phyloP scores from a whole-genome alignment of 2,888 invertebrate genomes.

The Ophion costatus region DNA sequence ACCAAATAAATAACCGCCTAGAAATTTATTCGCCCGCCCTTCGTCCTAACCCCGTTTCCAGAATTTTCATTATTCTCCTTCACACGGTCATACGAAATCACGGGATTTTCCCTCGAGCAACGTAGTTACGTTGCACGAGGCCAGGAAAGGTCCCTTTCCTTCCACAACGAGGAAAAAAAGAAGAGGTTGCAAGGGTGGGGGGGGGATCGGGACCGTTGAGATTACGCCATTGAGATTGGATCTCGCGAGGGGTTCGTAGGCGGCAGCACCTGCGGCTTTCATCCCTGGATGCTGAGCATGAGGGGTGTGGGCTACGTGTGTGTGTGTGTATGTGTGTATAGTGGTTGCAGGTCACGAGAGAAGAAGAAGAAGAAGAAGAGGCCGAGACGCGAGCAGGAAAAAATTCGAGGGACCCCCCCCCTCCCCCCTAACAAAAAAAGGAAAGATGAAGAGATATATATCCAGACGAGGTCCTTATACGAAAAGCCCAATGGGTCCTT shows the following conservation, averaged over 20 bases:
- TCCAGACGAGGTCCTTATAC: conserved; percentile 58
- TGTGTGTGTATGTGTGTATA: neutral
- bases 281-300: conserved; percentile 71
- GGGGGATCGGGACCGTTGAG: neutral
- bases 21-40: no score
- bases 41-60: neutral
- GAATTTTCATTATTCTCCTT: neutral
- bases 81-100: neutral
- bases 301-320: conserved; percentile 43
- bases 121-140: neutral
- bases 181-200: neutral
- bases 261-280: conserved; percentile 80
- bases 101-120: conserved; percentile 1
- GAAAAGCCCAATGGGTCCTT: conserved; percentile 57
- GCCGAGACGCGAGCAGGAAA: conserved; percentile 41
- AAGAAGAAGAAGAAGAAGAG: conserved; percentile 63
- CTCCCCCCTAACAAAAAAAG: neutral
- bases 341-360: conserved; percentile 71
- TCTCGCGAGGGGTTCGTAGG: conserved; percentile 72
- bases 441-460: conserved; percentile 60
- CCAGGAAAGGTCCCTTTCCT: neutral
- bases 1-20: no score
- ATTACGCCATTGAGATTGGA: conserved; percentile 70
- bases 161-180: neutral
- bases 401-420: conserved; percentile 59